Percentiles rank a stretch among this genome's conserved stretches.
Evolutionary conservation across 2,888 invertebrate species (phyloP).

Genomic region (Dicycla oo): DNA sequence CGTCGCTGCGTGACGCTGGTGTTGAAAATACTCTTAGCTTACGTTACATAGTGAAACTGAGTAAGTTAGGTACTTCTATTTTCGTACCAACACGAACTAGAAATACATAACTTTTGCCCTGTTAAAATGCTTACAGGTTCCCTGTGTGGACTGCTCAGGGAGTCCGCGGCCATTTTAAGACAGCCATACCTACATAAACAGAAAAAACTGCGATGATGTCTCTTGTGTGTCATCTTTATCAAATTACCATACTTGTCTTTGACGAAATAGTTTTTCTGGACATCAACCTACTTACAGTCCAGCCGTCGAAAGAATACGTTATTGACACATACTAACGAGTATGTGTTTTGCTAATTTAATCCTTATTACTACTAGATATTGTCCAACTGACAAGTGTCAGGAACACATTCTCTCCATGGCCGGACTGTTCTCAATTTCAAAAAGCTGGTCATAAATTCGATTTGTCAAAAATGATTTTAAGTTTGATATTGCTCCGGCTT

Average conservation of each 20-base stretch:
- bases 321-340: too few relatives aligned
- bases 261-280: not conserved
- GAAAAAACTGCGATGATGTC: not conserved
- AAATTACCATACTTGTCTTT: not conserved
- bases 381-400: too few relatives aligned
- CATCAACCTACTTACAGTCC: too few relatives aligned
- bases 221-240: not conserved
- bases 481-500: not conserved
- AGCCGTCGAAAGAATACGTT: too few relatives aligned
- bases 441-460: not conserved
- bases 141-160: not conserved
- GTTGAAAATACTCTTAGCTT: conserved; percentile 32
- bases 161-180: not conserved
- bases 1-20: conserved; percentile 15
- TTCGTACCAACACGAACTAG: not conserved
- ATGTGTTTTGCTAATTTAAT: too few relatives aligned
- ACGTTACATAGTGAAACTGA: conserved; percentile 4
- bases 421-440: not conserved
- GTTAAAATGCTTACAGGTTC: not conserved
- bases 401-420: too few relatives aligned
- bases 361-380: not conserved
- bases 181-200: not conserved
- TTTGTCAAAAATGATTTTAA: not conserved
- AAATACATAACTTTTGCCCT: not conserved
- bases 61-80: not conserved